phyloP scores from a whole-genome alignment of 2,888 invertebrate species.

The Pomacea canaliculata region DNA sequence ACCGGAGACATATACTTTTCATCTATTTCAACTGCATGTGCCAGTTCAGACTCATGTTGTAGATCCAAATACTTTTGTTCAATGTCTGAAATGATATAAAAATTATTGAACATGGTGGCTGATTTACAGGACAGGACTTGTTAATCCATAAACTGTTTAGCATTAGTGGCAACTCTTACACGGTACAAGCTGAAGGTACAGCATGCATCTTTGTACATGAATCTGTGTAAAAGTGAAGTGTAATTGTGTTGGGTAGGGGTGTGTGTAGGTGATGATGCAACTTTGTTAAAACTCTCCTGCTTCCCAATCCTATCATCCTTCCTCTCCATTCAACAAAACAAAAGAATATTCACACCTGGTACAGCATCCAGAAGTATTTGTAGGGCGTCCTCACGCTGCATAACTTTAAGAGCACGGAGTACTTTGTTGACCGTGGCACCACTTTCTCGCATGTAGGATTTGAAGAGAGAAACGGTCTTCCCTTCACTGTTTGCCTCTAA shows the following conservation, averaged over 20 bases:
- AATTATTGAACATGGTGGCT: too few relatives aligned
- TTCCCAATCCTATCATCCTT: too few relatives aligned
- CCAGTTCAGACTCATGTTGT: background rate
- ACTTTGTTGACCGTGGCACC: constrained; percentile 47
- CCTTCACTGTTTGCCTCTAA: constrained; percentile 40
- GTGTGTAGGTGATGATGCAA: too few relatives aligned
- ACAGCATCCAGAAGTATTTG: constrained; percentile 42
- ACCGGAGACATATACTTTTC: constrained; percentile 4
- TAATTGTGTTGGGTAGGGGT: too few relatives aligned
- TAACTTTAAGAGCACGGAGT: constrained; percentile 42
- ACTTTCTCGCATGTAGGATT: constrained; percentile 40
- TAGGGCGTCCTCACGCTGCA: constrained; percentile 48
- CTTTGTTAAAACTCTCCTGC: too few relatives aligned
- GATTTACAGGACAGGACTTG: too few relatives aligned
- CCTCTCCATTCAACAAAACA: background rate
- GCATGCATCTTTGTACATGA: too few relatives aligned
- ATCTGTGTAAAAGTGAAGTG: too few relatives aligned
- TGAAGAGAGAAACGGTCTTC: constrained; percentile 50
- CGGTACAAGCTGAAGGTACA: too few relatives aligned
- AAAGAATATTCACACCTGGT: constrained; percentile 34
- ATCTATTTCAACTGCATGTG: background rate
- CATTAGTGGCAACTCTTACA: too few relatives aligned
- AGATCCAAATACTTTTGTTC: constrained; percentile 9
- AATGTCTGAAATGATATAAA: constrained; percentile 8
- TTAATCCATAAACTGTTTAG: too few relatives aligned